Conservation (phyloP, 92 coral and sea anemone genomes). For the Umimayanthus chanpuru region DNA sequence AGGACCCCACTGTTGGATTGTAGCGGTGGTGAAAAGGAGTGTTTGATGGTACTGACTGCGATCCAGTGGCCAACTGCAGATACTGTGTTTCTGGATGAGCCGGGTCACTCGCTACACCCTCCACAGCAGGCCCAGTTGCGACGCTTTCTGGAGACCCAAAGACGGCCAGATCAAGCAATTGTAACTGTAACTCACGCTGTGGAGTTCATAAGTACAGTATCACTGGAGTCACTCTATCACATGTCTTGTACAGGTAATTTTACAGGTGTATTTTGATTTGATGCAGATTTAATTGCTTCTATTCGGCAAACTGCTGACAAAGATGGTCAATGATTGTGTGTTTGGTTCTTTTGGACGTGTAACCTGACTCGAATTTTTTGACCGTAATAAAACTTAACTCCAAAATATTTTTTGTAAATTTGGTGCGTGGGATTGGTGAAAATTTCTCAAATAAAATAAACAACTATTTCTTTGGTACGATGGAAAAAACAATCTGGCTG, state of each 20-base stretch:
- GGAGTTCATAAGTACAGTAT: slow-evolving; percentile 29
- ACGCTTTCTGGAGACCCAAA: slow-evolving; percentile 26
- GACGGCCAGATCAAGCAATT: neutral
- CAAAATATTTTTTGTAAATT: too few species aligned
- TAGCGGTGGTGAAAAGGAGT: slow-evolving; percentile 29
- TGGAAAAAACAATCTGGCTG: too few species aligned
- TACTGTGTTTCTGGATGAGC: slow-evolving; percentile 41
- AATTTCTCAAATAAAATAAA: too few species aligned
- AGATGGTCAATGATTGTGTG: too few species aligned
- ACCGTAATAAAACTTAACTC: too few species aligned
- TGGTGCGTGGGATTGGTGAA: too few species aligned
- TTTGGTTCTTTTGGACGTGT: too few species aligned
- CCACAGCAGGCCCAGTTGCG: slow-evolving; percentile 40
- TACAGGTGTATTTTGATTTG: neutral
- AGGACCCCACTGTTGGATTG: neutral
- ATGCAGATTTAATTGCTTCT: neutral
- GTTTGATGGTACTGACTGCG: slow-evolving; percentile 32
- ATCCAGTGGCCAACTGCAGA: slow-evolving; percentile 2
- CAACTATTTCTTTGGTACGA: too few species aligned
- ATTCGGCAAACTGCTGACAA: too few species aligned
- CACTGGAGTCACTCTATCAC: slow-evolving; percentile 19
- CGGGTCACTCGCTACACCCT: slow-evolving; percentile 34
- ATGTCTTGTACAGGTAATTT: slow-evolving; percentile 31
- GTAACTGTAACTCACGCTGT: slow-evolving; percentile 22
- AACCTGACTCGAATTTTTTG: too few species aligned